Evolutionary conservation across 2,888 invertebrate genomes (phyloP).

Genomic region (Nomada lathburiana): DNA sequence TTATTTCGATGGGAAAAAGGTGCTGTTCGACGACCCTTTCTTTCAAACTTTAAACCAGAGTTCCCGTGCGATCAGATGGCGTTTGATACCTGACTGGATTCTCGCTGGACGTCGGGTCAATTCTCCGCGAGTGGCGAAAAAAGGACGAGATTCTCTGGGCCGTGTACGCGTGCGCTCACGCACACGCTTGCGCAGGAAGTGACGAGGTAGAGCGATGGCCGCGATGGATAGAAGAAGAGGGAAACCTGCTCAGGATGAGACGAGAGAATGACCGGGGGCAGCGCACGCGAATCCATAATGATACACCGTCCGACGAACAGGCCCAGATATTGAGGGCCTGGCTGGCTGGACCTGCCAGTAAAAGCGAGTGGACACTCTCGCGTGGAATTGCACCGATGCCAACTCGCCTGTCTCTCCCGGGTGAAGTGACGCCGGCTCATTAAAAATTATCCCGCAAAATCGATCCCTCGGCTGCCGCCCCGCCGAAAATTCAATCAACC

Average conservation of each 20-base stretch:
- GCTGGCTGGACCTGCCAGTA: constrained; percentile 50
- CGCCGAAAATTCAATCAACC: constrained; percentile 32
- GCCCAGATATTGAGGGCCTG: constrained; percentile 53
- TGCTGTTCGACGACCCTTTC: constrained; percentile 7
- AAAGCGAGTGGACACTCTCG: constrained; percentile 69
- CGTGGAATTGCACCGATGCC: constrained; percentile 49
- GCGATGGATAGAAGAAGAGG: constrained; percentile 33
- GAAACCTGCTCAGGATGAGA: constrained; percentile 73
- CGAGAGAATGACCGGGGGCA: constrained; percentile 81
- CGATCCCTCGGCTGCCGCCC: constrained; percentile 9
- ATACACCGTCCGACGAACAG: constrained; percentile 71
- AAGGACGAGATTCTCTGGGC: constrained; percentile 43
- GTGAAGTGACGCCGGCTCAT: constrained; percentile 15
- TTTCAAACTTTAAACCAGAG: constrained; percentile 7
- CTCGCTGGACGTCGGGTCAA: constrained; percentile 59
- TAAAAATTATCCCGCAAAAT: constrained; percentile 38
- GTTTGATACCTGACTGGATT: constrained; percentile 65
- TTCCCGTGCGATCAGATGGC: constrained; percentile 55
- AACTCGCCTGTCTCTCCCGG: background rate
- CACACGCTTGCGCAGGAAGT: constrained; percentile 35
- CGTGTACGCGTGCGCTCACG: constrained; percentile 44
- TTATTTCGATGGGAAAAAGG: constrained; percentile 16
- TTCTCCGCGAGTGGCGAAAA: constrained; percentile 68
- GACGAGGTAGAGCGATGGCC: constrained; percentile 30
- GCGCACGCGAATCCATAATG: constrained; percentile 82